These are phyloP conservation scores for Iselma pallidipennis DNA, from an alignment of 2,888 invertebrate species.

Conservation along the genomic window DNA sequence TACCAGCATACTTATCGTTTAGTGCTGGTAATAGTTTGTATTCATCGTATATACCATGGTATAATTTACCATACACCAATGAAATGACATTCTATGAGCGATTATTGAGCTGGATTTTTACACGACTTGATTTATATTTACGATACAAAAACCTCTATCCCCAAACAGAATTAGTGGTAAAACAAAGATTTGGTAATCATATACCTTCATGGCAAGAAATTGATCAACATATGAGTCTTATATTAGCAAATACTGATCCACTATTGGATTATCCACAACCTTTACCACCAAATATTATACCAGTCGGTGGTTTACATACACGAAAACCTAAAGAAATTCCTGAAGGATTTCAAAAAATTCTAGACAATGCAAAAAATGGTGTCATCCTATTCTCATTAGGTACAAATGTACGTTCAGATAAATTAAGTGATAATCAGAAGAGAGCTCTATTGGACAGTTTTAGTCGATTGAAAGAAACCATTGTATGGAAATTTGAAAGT, in stretches of 20 bases:
- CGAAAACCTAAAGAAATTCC: slow-evolving; percentile 37
- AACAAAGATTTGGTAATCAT: slow-evolving; percentile 33
- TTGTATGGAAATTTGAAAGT: slow-evolving; percentile 54
- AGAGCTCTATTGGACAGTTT: slow-evolving; percentile 46
- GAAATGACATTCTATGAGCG: slow-evolving; percentile 37
- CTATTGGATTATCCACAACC: slow-evolving; percentile 42
- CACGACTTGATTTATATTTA: slow-evolving; percentile 14
- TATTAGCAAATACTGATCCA: slow-evolving; percentile 44
- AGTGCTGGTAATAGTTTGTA: too few species aligned
- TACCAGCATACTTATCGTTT: slow-evolving; percentile 32
- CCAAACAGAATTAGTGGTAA: slow-evolving; percentile 18
- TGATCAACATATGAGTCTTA: slow-evolving; percentile 37
- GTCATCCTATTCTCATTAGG: slow-evolving; percentile 52
- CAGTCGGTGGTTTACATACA: slow-evolving; percentile 49
- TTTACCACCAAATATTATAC: slow-evolving; percentile 48
- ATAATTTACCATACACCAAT: slow-evolving; percentile 26
- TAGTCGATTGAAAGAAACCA: slow-evolving; percentile 45
- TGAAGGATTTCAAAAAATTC: slow-evolving; percentile 43
- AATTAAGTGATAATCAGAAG: slow-evolving; percentile 37
- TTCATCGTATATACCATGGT: slow-evolving; percentile 40
- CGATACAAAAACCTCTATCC: too few species aligned
- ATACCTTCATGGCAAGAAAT: slow-evolving; percentile 33
- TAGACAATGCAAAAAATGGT: slow-evolving; percentile 48
- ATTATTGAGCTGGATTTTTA: slow-evolving; percentile 29
- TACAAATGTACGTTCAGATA: slow-evolving; percentile 45